phyloP scores from a whole-genome alignment of 2,113 vertebrate species.

The Heloderma charlesbogerti region DNA sequence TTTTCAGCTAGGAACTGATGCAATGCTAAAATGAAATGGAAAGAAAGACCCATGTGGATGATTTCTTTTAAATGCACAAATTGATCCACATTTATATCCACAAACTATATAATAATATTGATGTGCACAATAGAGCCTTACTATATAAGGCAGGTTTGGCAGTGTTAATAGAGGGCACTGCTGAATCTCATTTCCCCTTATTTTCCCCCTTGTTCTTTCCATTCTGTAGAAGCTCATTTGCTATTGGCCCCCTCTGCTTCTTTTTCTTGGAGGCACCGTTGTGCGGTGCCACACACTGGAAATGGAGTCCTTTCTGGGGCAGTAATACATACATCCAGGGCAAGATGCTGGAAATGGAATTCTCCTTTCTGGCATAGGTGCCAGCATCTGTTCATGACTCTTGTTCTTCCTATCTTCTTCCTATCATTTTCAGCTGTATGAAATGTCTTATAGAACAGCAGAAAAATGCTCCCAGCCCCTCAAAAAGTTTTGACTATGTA shows the following conservation, averaged over 20 bases:
- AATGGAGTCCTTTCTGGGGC: not conserved
- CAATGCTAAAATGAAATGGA: conserved; percentile 71
- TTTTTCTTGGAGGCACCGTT: not conserved
- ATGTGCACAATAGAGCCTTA: conserved; percentile 62
- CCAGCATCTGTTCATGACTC: not conserved
- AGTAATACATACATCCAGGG: not conserved
- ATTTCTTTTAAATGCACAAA: conserved; percentile 66
- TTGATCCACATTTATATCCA: conserved; percentile 67
- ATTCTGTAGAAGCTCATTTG: not conserved
- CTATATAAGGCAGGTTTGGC: conserved; percentile 51
- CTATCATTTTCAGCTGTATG: not conserved
- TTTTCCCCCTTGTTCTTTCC: fast-evolving
- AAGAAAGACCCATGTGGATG: conserved; percentile 70
- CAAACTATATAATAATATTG: conserved; percentile 66
- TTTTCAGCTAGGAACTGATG: conserved; percentile 64
- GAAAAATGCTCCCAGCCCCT: not conserved
- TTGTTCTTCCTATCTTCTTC: not conserved
- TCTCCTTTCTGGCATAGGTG: too few species aligned
- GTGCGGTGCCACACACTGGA: not conserved
- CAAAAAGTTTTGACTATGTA: not conserved
- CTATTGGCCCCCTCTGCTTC: not conserved
- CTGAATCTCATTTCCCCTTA: not conserved
- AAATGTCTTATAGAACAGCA: not conserved
- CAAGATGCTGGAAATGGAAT: not conserved
- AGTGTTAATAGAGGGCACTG: not conserved